Evolutionary conservation across 92 coral and sea anemone genomes (phyloP), one percentile per base, ranked within the genome.

Genomic region (Porites evermanni): DNA sequence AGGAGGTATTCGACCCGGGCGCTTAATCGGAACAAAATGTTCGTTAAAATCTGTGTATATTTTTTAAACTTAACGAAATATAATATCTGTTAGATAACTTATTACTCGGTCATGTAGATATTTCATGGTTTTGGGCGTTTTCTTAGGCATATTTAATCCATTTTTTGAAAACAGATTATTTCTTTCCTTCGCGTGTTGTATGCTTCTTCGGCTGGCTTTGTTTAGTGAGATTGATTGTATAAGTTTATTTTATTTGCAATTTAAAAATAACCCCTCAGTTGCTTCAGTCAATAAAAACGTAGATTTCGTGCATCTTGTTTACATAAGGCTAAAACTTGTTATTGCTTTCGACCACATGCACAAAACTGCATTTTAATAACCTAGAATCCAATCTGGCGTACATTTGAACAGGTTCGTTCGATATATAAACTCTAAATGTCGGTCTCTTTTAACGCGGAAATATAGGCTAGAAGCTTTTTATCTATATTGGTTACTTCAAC

Each of bases 381-480:
- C 9, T 61, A 24, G 12, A 81, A 59, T 56, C 24, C 18, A 70
- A 81, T 70, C 70, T 70, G 64, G 74, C 51, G 51, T 47, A 17
- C 29, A 47, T 32, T 47, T 65, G 70, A 70, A 51, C 64, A 67
- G 32, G 44, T 81, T 70, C 44, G 19, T 13, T 70, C 56, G 2
- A 4, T 19, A 7, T 11, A 29, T 12, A 64, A 17, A 8, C 23
- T 60, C 72, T 83, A 83, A 65, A 83, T 65, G 53, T 83, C 87
- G 51, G 87, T 83, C 65, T 83, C 87, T 17, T 83, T 74, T 74
- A 83, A 74, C 56, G 87, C 70, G 17, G 79, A 73, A 23, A 83
- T 51, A 26, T 64, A 83, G 12, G 73, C 52, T 3, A 63, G 74
- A 12, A 73, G 64, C 8, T 74, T 83, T 74, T 83, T 52, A 65